Evolutionary conservation across 1,140 invertebrate species (phyloP).

Genomic region (Drosophila parabipectinata): DNA sequence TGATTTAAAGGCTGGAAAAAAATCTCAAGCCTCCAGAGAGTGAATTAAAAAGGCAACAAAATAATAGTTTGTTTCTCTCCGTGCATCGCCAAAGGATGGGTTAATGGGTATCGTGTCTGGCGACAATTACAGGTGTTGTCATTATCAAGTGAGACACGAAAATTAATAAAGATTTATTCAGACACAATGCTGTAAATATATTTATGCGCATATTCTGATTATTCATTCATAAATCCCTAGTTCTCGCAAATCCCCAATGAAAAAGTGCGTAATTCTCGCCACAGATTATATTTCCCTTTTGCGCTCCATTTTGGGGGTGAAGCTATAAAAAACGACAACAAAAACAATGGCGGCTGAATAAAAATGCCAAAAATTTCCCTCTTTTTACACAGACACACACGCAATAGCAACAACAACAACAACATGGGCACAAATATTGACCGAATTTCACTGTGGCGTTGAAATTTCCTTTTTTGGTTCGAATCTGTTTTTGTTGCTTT

Average conservation of each 20-base stretch:
- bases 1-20: slow-evolving; percentile 23
- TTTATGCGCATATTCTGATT: slow-evolving; percentile 1
- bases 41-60: slow-evolving; percentile 3
- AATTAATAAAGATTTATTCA: slow-evolving; percentile 40
- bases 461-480: slow-evolving; percentile 9
- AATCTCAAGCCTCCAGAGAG: neutral
- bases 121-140: slow-evolving; percentile 37
- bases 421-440: slow-evolving; percentile 62
- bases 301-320: neutral
- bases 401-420: too few relatives aligned
- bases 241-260: slow-evolving; percentile 20
- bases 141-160: slow-evolving; percentile 21
- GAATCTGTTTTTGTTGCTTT: slow-evolving; percentile 19
- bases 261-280: slow-evolving; percentile 63
- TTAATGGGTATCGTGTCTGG: slow-evolving; percentile 23
- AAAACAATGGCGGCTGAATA: slow-evolving; percentile 15
- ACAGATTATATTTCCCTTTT: slow-evolving; percentile 49
- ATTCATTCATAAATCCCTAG: slow-evolving; percentile 44
- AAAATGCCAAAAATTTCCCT: slow-evolving; percentile 44
- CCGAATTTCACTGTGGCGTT: slow-evolving; percentile 65
- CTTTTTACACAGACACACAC: slow-evolving; percentile 14
- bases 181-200: slow-evolving; percentile 22
- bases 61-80: neutral
- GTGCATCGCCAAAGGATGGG: slow-evolving; percentile 1
- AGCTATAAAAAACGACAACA: neutral